Conservation (phyloP, 2,888 invertebrate genomes). For the Drosophila atripex region DNA sequence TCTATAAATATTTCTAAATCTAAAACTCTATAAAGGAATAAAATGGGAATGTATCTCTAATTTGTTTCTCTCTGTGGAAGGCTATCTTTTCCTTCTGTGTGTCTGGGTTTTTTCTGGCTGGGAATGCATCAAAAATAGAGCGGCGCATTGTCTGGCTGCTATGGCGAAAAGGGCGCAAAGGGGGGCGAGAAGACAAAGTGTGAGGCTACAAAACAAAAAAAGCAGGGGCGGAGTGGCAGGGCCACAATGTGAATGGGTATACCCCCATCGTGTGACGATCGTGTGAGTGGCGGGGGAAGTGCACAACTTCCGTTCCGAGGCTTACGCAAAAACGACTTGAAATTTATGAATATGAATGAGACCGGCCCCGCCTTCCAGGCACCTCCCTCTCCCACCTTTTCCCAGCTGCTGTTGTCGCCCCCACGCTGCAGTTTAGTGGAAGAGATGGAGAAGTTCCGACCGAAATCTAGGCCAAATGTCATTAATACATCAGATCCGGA, state of each 20-base stretch:
- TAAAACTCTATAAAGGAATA: neutral
- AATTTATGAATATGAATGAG: conserved; percentile 79
- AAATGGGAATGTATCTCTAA: neutral
- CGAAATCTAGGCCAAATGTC: conserved; percentile 73
- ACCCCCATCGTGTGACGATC: conserved; percentile 12
- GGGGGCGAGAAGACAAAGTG: neutral
- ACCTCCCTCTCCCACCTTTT: neutral
- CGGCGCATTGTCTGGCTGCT: conserved; percentile 67
- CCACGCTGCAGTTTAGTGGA: conserved; percentile 5
- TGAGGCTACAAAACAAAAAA: neutral
- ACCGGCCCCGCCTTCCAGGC: neutral
- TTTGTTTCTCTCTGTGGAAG: conserved; percentile 1
- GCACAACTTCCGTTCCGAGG: conserved; percentile 67
- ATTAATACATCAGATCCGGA: conserved; percentile 73
- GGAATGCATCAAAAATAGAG: conserved; percentile 72
- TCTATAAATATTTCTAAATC: neutral
- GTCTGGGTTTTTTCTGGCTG: conserved; percentile 33
- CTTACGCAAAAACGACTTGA: conserved; percentile 69
- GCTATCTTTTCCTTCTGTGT: conserved; percentile 11
- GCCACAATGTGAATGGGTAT: conserved; percentile 19
- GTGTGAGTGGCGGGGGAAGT: conserved; percentile 27
- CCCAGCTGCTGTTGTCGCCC: conserved; percentile 7
- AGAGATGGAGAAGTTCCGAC: conserved; percentile 1
- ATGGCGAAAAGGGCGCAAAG: conserved; percentile 17
- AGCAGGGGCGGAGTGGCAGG: neutral